Conservation (phyloP, 1,140 invertebrate genomes). For the Calephelis nemesis region DNA sequence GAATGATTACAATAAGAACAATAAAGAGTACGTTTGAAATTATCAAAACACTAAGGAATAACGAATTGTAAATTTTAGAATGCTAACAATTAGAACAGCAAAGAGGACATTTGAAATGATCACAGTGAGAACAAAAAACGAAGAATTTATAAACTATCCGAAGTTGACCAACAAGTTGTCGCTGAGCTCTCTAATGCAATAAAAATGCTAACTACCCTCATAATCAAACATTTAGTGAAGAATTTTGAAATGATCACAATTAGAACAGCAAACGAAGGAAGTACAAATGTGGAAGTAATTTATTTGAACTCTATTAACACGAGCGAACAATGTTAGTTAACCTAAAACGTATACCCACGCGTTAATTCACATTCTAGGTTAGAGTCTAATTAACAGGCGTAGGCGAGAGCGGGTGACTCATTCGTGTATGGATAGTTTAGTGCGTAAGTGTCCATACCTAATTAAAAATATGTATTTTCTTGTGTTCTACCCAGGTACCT, state of each 20-base stretch:
- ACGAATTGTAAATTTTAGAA: not conserved
- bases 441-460: not conserved
- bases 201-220: too few relatives aligned
- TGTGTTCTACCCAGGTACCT: too few relatives aligned
- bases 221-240: conserved; percentile 7
- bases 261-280: conserved; percentile 26
- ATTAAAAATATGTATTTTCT: not conserved
- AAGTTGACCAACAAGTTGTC: too few relatives aligned
- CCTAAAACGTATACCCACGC: conserved; percentile 47
- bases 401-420: conserved; percentile 59
- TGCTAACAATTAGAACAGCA: too few relatives aligned
- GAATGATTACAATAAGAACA: too few relatives aligned
- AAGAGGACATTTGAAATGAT: too few relatives aligned
- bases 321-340: conserved; percentile 44
- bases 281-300: conserved; percentile 37
- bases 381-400: conserved; percentile 62
- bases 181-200: too few relatives aligned
- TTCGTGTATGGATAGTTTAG: conserved; percentile 35
- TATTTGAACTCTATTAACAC: conserved; percentile 49
- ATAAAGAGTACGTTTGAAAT: too few relatives aligned
- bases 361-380: conserved; percentile 65
- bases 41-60: conserved; percentile 32
- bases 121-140: too few relatives aligned
- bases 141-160: too few relatives aligned
- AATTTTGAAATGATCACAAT: not conserved